Base-by-base conservation (phyloP, 2,888 invertebrate species). In the Cosmorhoe ocellata region DNA sequence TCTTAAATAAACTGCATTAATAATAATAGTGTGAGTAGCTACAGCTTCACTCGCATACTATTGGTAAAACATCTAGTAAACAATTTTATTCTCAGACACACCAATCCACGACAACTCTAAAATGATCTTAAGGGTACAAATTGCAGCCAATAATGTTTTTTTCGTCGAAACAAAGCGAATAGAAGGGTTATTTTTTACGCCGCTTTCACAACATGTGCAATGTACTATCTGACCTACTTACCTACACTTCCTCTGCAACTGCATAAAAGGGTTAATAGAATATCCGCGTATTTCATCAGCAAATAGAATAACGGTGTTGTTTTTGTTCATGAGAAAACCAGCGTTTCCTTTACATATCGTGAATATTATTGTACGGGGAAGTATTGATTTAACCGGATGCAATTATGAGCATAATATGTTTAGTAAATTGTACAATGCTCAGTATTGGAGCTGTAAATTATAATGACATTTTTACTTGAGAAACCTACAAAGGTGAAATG, bases 201-300 rank as follows among this genome's bases (percentile, higher is more conserved):
- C 76, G 86, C 89, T 89, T 88, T 87, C 85, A 84, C 86, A 85
- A 83, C 90, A 90, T 90, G 83, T 89, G 90, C 88, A 85, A 84
- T 86, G 81, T 79, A 73, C 75, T 79, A 78, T 78, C 77, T 85
- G 86, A 89, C 89, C 89, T 85, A 90, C 87, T 86, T 89, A 75
- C 75, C 72, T 74, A 87, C 82, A 85, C 87, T 84, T 89, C 89
- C 88, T 88, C 67, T 80, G 79, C 81, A 75, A 81, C 67, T 80
- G 79, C 81, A 75, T 81, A 77, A 81, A 85, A 86, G 82, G 84
- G 87, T 85, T 88, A 81, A 83, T 81, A 70, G 74, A 77, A 81
- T 85, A 85, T 86, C 81, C 81, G 79, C 80, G 73, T 74, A 70
- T 71, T 74, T 68, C 64, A 76, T 61, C 65, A 66, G 71, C 71